These are phyloP conservation scores for Lagopus muta DNA, from an alignment of 2,113 vertebrate species.

Conservation along the genomic window DNA sequence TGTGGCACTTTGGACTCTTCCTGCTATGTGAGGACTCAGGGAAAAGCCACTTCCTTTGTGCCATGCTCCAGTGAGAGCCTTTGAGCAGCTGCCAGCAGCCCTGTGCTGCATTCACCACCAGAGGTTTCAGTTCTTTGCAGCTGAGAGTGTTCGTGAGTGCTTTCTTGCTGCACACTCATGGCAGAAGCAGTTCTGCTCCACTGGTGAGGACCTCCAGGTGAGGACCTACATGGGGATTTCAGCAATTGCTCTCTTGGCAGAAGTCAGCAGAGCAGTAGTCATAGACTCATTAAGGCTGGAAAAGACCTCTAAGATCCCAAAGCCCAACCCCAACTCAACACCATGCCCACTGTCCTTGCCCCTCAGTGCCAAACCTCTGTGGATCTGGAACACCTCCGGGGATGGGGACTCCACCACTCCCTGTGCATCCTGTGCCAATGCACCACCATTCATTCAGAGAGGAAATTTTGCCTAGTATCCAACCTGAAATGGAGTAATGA, in stretches of 20 bases:
- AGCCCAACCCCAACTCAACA: too few species aligned
- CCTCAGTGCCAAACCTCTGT: too few species aligned
- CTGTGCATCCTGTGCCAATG: too few species aligned
- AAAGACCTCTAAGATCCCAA: too few species aligned
- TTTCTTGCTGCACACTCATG: neutral
- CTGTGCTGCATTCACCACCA: neutral
- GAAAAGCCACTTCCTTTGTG: neutral
- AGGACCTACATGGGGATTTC: neutral
- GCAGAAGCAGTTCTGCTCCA: neutral
- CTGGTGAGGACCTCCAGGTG: neutral
- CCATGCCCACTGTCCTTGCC: too few species aligned
- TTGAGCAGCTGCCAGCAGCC: neutral
- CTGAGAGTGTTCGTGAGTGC: neutral
- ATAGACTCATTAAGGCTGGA: too few species aligned
- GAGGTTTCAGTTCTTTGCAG: constrained; percentile 16
- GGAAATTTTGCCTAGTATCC: too few species aligned
- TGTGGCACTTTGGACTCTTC: neutral
- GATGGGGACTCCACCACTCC: too few species aligned
- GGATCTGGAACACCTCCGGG: too few species aligned
- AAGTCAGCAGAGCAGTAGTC: neutral
- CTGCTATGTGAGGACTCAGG: neutral
- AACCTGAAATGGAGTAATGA: neutral
- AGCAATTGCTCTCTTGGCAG: neutral
- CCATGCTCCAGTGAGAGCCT: neutral
- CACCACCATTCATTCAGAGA: too few species aligned